Conservation (phyloP, 2,888 invertebrate genomes). For the Spisula solida region DNA sequence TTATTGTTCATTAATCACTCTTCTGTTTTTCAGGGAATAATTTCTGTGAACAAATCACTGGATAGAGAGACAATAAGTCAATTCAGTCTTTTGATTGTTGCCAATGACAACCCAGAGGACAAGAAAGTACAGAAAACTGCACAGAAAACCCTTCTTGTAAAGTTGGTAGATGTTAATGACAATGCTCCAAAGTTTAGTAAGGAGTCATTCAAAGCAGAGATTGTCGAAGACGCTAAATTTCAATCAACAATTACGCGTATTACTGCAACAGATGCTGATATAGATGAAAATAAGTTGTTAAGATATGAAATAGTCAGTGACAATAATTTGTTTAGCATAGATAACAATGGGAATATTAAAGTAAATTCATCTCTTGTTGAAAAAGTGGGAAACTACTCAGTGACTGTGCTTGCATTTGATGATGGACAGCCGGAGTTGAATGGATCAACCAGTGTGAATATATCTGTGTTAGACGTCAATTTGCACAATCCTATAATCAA, state of each 20-base stretch:
- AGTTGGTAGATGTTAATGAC: conserved; percentile 94
- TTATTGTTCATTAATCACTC: background rate
- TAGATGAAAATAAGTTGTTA: background rate
- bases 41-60: conserved; percentile 14
- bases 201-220: conserved; percentile 42
- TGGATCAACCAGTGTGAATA: conserved; percentile 48
- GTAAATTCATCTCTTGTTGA: conserved; percentile 94
- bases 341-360: conserved; percentile 83
- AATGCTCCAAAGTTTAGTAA: conserved; percentile 93
- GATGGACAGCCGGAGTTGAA: conserved; percentile 92
- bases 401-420: conserved; percentile 96
- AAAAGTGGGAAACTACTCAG: conserved; percentile 94
- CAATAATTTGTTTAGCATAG: conserved; percentile 12
- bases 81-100: conserved; percentile 34
- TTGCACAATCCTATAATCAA: conserved; percentile 53
- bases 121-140: conserved; percentile 31
- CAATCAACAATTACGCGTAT: conserved; percentile 13
- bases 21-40: conserved; percentile 38
- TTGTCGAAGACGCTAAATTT: conserved; percentile 45
- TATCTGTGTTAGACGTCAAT: conserved; percentile 67
- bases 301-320: background rate
- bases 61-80: conserved; percentile 47
- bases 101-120: conserved; percentile 54
- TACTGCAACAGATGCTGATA: conserved; percentile 52
- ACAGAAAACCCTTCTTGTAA: conserved; percentile 57